These are phyloP conservation scores for Paradoxurus hermaphroditus DNA, from an alignment of 2,113 vertebrate species.

Conservation along the genomic window DNA sequence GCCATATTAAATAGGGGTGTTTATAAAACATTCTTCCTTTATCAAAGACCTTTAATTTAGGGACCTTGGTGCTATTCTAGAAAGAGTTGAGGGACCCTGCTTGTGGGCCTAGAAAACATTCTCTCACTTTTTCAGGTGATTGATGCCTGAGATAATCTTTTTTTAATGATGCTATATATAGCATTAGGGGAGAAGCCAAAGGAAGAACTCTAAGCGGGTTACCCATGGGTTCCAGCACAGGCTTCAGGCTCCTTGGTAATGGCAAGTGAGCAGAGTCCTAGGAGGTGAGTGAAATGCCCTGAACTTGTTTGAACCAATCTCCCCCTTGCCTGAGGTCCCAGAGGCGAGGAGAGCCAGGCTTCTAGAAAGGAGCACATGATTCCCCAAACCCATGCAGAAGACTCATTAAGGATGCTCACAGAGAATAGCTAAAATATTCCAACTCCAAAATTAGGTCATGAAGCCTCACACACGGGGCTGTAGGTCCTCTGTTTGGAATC, in stretches of 20 bases:
- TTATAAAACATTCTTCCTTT: neutral
- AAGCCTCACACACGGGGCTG: neutral
- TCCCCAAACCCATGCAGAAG: neutral
- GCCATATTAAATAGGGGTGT: neutral
- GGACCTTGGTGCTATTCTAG: neutral
- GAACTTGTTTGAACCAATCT: neutral
- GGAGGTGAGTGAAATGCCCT: neutral
- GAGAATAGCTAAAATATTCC: neutral
- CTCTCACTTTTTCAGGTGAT: neutral
- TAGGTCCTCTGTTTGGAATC: neutral
- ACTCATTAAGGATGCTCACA: neutral
- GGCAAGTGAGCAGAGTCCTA: neutral
- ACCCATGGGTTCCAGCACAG: neutral
- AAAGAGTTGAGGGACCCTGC: neutral
- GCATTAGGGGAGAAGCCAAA: neutral
- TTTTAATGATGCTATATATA: neutral
- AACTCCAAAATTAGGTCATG: neutral
- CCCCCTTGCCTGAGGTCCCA: neutral
- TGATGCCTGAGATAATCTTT: neutral
- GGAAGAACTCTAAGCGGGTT: neutral
- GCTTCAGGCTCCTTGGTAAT: neutral
- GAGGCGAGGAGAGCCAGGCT: neutral
- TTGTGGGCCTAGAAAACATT: neutral
- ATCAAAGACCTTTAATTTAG: neutral
- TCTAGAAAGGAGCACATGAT: neutral